Base-by-base conservation (phyloP, 2,113 vertebrate species). In the Choloepus hoffmanni region DNA sequence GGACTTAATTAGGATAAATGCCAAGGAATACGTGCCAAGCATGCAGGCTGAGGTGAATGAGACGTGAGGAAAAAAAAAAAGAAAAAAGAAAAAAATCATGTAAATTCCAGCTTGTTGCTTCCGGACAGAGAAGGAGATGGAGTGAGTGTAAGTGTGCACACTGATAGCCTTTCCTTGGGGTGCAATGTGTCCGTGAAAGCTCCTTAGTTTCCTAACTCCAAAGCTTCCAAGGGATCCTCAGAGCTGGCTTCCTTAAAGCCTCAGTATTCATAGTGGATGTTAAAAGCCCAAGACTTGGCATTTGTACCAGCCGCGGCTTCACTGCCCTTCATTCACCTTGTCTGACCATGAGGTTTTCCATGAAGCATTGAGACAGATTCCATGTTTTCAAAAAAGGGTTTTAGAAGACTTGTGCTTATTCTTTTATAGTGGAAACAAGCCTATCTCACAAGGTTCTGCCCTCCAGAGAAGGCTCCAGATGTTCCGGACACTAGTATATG, bases 1-100 rank as follows among this genome's bases (percentile, higher is more conserved):
- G 53, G 55, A 43, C 68, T 84, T 89, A 30, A 82, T 85, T 50
- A 86, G 85, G 78, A 36, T 79, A 86, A 74, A n/a, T 45, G 63
- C n/a, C 63, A 58, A 50, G 45, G n/a, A 77, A 60, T 28, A 68
- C 0, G 3, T 58, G 33, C 50, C 65, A 82, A 65, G 63, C 40
- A 83, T 45, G 4, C 19, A 72, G 77, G 21, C n/a, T 14, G 9
- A 67, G 85, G 81, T 50, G 50, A 74, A 50, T 30, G 24, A 48
- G 40, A 50, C 36, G 7, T 26, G 65, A 90, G 26, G 2, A 19
- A 11, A 24, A 81, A 77, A 55, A 43, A 36, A 23, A 36, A 36
- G 36, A 36, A 36, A 36, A 36, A 36, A 36, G 36, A 36, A 36
- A 36, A 36, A 36, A 36, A 36, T 63, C 43, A 87, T 67, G 7